phyloP scores from a whole-genome alignment of 1,140 invertebrate species.

The Camponotus vicinus region DNA sequence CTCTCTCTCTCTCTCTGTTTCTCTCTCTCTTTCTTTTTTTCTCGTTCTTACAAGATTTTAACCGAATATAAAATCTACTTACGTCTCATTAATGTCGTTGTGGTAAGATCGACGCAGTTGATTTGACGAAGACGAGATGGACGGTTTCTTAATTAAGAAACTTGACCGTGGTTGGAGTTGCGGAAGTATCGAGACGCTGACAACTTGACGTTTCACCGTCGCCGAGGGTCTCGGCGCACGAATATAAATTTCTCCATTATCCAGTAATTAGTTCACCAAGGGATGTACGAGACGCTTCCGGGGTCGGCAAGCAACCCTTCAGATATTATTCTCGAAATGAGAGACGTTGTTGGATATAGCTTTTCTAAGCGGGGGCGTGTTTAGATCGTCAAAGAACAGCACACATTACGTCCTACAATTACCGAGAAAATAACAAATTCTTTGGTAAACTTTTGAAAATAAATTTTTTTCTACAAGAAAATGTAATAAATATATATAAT shows the following conservation, averaged over 20 bases:
- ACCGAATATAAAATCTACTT: neutral
- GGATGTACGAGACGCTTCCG: constrained; percentile 25
- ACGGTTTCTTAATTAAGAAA: constrained; percentile 77
- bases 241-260: constrained; percentile 81
- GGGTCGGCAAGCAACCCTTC: constrained; percentile 23
- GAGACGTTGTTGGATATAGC: neutral
- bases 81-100: neutral
- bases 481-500: neutral
- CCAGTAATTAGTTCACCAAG: constrained; percentile 73
- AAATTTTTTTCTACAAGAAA: neutral
- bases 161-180: constrained; percentile 57
- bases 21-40: too few relatives aligned
- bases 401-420: neutral
- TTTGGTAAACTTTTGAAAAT: neutral
- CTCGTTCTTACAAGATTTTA: neutral
- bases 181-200: constrained; percentile 56
- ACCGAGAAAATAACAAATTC: neutral
- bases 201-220: constrained; percentile 67
- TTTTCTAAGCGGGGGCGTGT: neutral
- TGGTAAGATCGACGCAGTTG: constrained; percentile 13
- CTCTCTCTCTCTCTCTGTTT: too few relatives aligned
- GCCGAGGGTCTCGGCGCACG: constrained; percentile 35
- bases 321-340: constrained; percentile 28
- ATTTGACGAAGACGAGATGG: constrained; percentile 19
- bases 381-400: neutral